Base-by-base conservation (phyloP, 2,888 invertebrate species). In the Hipparchia sbordonii region DNA sequence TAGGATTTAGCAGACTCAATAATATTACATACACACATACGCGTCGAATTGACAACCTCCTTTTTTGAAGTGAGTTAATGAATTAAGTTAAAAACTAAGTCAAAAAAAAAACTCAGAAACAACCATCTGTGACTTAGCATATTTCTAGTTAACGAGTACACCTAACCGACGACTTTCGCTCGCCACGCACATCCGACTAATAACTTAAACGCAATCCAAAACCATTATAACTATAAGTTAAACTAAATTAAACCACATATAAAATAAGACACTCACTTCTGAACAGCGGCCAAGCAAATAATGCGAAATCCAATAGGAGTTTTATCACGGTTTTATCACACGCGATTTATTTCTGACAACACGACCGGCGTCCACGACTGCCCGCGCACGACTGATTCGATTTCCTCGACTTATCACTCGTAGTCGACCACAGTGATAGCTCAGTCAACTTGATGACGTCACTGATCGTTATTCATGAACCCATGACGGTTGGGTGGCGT, bases 221-320 rank as follows among this genome's bases (percentile, higher is more conserved):
- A 23, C 13, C 7, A 56, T 13, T 13, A 13, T 7, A 56, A 56
- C 13, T 56, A 56, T 13, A 7, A 46, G 5, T 46, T 46, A 48
- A 7, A 1, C 48, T 9, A 61, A 6, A 39, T 12, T 2, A 60
- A 45, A 6, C 12, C 12, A 10, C 12, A 13, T 5, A 39, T 39
- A 48, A 48, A 72, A 63, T 63, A 62, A 48, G 12, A 5, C 13
- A 71, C 73, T 74, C 70, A 74, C 73, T 60, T 61, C 51, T 54
- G 39, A 71, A 8, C 71, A 10, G 57, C 67, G 67, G 59, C 13
- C 45, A 13, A 65, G 51, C 56, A 67, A 48, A 48, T 48, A 48
- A 51, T 61, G 69, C n/a, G 23, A 68, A 71, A 72, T 74, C 72
- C 74, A 71, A 69, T 60, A 67, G 62, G 61, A 56, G 51, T 66